A percentile compares a stretch with the other conserved stretches of the same genome.
These are phyloP conservation scores for Megaceryle maxima DNA, from an alignment of 2,113 vertebrate species.

Conservation along the genomic window DNA sequence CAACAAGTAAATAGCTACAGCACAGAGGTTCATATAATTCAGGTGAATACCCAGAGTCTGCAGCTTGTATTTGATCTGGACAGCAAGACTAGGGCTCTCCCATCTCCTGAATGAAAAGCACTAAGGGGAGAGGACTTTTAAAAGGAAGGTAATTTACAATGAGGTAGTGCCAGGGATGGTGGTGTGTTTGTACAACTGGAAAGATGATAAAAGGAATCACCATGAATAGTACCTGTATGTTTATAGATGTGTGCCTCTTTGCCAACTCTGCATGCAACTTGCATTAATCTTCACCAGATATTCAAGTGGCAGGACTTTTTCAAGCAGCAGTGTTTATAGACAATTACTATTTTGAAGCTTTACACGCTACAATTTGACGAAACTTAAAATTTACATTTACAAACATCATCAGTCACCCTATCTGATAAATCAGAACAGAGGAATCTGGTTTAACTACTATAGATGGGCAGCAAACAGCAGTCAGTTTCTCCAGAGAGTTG, in stretches of 20 bases:
- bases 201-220: conserved; percentile 56
- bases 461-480: conserved; percentile 20
- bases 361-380: conserved; percentile 50
- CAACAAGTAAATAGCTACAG: conserved; percentile 24
- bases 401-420: conserved; percentile 58
- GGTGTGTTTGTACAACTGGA: conserved; percentile 61
- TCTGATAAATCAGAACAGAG: conserved; percentile 53
- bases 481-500: conserved; percentile 23
- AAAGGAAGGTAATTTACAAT: conserved; percentile 63
- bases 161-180: conserved; percentile 50
- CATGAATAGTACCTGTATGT: conserved; percentile 49
- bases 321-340: conserved; percentile 47
- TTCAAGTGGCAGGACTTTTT: conserved; percentile 51
- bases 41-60: conserved; percentile 45
- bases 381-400: conserved; percentile 54
- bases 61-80: conserved; percentile 58
- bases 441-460: conserved; percentile 44
- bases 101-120: conserved; percentile 51
- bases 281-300: conserved; percentile 58
- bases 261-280: conserved; percentile 14
- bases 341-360: conserved; percentile 58
- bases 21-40: conserved; percentile 42
- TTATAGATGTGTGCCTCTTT: conserved; percentile 58
- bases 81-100: conserved; percentile 52
- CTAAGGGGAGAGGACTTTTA: conserved; percentile 53